Percentiles rank a stretch among this genome's conserved stretches.
These are phyloP conservation scores for Sinhomidia bicolor DNA, from an alignment of 2,888 invertebrate species.

Conservation along the genomic window DNA sequence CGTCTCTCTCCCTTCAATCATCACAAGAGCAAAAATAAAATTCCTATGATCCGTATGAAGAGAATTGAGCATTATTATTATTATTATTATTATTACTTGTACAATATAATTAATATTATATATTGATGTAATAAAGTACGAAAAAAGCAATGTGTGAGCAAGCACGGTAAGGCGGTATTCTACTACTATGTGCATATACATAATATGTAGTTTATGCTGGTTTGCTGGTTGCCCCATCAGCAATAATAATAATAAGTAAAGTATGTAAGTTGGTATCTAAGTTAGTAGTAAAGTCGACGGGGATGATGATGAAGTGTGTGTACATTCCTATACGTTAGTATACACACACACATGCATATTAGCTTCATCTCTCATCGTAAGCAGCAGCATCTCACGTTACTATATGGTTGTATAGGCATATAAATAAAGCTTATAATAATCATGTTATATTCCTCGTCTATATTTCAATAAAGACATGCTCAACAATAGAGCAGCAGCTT, in stretches of 20 bases:
- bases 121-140: not conserved
- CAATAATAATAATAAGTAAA: conserved; percentile 45
- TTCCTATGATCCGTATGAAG: not conserved
- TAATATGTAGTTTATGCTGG: too few relatives aligned
- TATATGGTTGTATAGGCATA: too few relatives aligned
- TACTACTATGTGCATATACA: too few relatives aligned
- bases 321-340: conserved; percentile 25
- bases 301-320: conserved; percentile 30
- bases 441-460: too few relatives aligned
- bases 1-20: not conserved
- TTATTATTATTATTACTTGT: not conserved
- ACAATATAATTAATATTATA: not conserved
- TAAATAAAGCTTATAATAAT: too few relatives aligned
- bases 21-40: not conserved
- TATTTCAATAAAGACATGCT: too few relatives aligned
- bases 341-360: not conserved
- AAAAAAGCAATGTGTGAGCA: not conserved
- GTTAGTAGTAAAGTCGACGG: conserved; percentile 55
- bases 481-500: not conserved
- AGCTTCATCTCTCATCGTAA: not conserved
- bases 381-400: conserved; percentile 6
- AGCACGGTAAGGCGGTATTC: not conserved
- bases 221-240: conserved; percentile 7
- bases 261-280: conserved; percentile 68
- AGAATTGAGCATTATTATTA: not conserved